phyloP scores from a whole-genome alignment of 2,113 vertebrate species.

The Ia io region DNA sequence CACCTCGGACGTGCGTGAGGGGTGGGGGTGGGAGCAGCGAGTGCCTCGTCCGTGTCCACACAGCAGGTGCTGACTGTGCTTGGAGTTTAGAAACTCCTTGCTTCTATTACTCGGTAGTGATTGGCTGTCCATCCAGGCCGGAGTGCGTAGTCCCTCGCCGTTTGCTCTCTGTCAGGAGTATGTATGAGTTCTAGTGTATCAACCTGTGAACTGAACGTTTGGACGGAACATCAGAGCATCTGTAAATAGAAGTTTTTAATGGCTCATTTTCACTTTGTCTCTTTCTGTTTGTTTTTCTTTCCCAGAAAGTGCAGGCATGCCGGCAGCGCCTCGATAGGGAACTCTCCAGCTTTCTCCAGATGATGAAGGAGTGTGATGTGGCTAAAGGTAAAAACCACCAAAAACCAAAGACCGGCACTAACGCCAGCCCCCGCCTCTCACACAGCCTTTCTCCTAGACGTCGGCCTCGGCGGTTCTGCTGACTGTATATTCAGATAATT shows the following conservation, averaged over 20 bases:
- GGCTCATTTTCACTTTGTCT: conserved; percentile 27
- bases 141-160: background rate
- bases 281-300: conserved; percentile 59
- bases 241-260: background rate
- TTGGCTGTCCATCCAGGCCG: background rate
- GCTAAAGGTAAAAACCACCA: conserved; percentile 84
- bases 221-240: background rate
- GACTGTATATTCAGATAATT: background rate
- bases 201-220: background rate
- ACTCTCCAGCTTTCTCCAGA: conserved; percentile 86
- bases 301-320: conserved; percentile 89
- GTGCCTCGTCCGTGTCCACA: background rate
- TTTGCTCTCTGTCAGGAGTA: background rate
- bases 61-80: conserved; percentile 22
- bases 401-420: too few relatives aligned
- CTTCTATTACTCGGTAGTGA: conserved; percentile 5
- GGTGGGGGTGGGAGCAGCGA: background rate
- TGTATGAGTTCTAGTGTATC: background rate
- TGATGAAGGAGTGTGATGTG: conserved; percentile 85
- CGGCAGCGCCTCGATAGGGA: conserved; percentile 90
- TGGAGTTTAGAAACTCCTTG: conserved; percentile 1
- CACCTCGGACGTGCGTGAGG: background rate
- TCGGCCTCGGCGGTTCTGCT: background rate
- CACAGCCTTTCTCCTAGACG: too few relatives aligned
- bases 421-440: too few relatives aligned